Evolutionary conservation across 2,797 vertebrate genomes (phyloP).

Genomic region (Myotis planiceps): DNA sequence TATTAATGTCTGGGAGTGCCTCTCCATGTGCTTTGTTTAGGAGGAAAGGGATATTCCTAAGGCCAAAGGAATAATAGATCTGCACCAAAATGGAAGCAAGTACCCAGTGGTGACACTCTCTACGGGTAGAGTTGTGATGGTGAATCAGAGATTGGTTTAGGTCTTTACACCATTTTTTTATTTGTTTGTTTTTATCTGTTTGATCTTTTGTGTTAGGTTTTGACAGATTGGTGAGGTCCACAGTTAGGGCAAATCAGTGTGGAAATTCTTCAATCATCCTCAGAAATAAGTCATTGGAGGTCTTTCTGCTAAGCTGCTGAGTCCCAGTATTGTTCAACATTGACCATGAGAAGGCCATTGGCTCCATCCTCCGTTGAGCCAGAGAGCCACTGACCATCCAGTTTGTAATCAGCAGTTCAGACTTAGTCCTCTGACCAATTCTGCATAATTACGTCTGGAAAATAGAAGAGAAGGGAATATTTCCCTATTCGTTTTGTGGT

Average conservation of each 20-base stretch:
- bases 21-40: not conserved
- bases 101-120: not conserved
- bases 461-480: not conserved
- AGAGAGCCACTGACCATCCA: not conserved
- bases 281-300: not conserved
- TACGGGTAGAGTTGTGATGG: not conserved
- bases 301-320: not conserved
- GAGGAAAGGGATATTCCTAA: not conserved
- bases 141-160: not conserved
- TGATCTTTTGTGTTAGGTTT: not conserved
- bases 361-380: not conserved
- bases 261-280: slow-evolving; percentile 25
- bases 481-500: not conserved
- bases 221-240: not conserved
- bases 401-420: slow-evolving; percentile 9
- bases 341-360: not conserved
- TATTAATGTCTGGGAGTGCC: not conserved
- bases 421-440: not conserved
- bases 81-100: not conserved
- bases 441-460: not conserved
- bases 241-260: not conserved
- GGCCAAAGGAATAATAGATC: not conserved
- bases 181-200: slow-evolving; percentile 1
- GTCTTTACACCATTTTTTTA: not conserved
- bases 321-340: not conserved